phyloP scores from a whole-genome alignment of 1,140 invertebrate genomes.

The Drosophila truncata region DNA sequence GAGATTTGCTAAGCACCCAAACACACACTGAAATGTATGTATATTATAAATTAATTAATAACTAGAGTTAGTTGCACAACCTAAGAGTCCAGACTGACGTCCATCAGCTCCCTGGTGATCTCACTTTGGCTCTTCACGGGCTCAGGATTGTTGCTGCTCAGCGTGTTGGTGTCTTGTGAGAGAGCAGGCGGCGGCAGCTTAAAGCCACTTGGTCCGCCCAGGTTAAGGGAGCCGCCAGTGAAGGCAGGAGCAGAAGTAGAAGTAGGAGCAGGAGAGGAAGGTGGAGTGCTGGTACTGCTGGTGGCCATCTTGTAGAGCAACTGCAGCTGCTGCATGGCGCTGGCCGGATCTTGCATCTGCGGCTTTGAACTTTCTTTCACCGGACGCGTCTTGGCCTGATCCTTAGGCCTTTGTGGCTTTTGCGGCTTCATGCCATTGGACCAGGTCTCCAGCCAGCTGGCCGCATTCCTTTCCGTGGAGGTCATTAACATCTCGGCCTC shows the following conservation, averaged over 20 bases:
- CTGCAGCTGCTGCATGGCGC: slow-evolving; percentile 75
- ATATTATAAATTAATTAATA: slow-evolving; percentile 10
- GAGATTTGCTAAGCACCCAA: slow-evolving; percentile 41
- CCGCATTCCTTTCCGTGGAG: slow-evolving; percentile 66
- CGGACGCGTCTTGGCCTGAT: background rate
- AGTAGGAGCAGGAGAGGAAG: background rate
- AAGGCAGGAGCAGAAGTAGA: slow-evolving; percentile 3
- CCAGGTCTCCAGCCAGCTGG: slow-evolving; percentile 77
- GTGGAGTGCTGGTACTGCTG: slow-evolving; percentile 4
- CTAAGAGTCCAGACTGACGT: slow-evolving; percentile 75
- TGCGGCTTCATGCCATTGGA: slow-evolving; percentile 75
- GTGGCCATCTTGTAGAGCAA: slow-evolving; percentile 79
- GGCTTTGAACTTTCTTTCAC: slow-evolving; percentile 16
- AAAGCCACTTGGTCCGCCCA: slow-evolving; percentile 59
- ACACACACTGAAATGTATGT: background rate
- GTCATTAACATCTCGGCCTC: slow-evolving; percentile 45
- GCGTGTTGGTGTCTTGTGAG: slow-evolving; percentile 53
- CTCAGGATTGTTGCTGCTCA: slow-evolving; percentile 28
- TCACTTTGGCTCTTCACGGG: slow-evolving; percentile 53
- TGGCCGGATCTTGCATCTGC: slow-evolving; percentile 30
- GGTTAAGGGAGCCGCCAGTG: slow-evolving; percentile 20
- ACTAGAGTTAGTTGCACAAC: slow-evolving; percentile 35
- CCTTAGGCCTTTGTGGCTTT: slow-evolving; percentile 35
- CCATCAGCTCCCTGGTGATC: slow-evolving; percentile 79
- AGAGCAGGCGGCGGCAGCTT: slow-evolving; percentile 66